Evolutionary conservation across 2,113 vertebrate genomes (phyloP).

Genomic region (Cnemophilus loriae): DNA sequence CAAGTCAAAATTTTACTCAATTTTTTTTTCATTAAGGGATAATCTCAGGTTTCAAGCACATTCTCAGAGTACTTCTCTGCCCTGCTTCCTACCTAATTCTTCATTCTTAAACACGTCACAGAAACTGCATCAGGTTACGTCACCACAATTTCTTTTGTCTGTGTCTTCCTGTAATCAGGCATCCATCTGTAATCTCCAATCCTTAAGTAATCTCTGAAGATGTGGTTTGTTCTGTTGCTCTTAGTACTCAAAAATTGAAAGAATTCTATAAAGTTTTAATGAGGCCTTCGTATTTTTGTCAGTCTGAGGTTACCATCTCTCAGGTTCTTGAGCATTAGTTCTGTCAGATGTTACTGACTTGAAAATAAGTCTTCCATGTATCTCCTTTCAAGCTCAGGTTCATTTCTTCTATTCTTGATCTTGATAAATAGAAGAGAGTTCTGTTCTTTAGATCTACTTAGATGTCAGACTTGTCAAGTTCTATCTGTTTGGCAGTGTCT

Average conservation of each 20-base stretch:
- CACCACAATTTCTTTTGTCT: background rate
- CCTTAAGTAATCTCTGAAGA: background rate
- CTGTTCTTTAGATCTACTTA: background rate
- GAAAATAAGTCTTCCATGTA: background rate
- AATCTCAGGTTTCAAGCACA: background rate
- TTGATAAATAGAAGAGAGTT: background rate
- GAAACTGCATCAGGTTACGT: background rate
- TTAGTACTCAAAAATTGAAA: background rate
- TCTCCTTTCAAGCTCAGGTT: background rate
- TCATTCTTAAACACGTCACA: background rate
- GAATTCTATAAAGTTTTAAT: background rate
- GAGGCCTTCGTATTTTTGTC: background rate
- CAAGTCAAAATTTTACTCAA: background rate
- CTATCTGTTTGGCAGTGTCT: background rate
- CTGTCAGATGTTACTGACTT: background rate
- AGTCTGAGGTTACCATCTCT: background rate
- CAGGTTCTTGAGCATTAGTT: background rate
- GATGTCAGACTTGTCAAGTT: background rate
- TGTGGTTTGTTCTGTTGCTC: background rate
- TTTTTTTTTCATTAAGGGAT: background rate
- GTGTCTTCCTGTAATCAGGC: background rate
- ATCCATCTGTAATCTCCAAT: background rate
- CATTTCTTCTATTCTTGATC: background rate
- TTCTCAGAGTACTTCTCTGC: background rate
- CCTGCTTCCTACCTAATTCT: background rate